Conservation (phyloP, 2,113 vertebrate species). For the Spermophilus dauricus region DNA sequence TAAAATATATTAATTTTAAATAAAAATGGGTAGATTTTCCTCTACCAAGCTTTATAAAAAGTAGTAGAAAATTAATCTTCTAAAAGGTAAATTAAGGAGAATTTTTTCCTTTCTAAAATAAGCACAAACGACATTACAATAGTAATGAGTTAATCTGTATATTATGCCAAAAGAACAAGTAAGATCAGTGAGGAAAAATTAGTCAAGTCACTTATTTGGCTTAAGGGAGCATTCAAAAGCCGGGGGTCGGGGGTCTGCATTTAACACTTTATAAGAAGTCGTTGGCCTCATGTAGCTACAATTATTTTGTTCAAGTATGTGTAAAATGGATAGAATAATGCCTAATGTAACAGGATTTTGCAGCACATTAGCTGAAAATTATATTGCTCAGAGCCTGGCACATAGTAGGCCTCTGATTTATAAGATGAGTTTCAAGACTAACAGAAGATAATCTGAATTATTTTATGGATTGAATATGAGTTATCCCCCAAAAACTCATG, state of each 20-base stretch:
- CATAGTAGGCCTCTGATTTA: not conserved
- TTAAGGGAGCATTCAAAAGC: slow-evolving; percentile 1
- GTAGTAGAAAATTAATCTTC: not conserved
- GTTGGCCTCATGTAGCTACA: not conserved
- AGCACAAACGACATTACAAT: not conserved
- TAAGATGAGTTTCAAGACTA: not conserved
- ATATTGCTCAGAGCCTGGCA: not conserved
- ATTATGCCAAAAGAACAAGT: not conserved
- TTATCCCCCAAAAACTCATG: too few species aligned
- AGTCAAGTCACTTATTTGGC: not conserved
- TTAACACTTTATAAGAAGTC: not conserved
- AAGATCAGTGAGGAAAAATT: not conserved
- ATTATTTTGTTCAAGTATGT: slow-evolving; percentile 1
- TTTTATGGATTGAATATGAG: not conserved
- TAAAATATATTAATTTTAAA: not conserved
- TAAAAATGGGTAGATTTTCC: not conserved
- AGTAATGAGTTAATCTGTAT: not conserved
- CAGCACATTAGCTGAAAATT: not conserved
- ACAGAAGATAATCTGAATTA: not conserved
- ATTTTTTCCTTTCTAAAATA: not conserved
- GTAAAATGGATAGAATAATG: not conserved
- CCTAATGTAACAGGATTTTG: not conserved
- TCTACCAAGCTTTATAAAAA: not conserved
- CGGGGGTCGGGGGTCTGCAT: not conserved
- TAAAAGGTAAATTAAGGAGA: not conserved